These are phyloP conservation scores for Drosophila murphyi DNA, from an alignment of 1,140 invertebrate species.

Conservation along the genomic window DNA sequence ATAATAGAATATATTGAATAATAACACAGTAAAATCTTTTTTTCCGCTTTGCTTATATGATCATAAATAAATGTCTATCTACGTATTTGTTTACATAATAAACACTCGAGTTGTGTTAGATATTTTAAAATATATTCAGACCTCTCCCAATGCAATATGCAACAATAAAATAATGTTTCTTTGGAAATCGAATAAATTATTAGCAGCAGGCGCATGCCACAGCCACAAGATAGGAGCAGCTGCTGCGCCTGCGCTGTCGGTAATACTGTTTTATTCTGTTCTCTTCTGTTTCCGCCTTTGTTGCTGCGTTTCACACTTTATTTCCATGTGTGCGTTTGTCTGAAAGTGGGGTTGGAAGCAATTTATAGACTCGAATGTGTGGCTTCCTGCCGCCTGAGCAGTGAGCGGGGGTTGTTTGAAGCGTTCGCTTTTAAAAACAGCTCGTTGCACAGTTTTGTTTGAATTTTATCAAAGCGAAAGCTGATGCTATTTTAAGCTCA, in stretches of 20 bases:
- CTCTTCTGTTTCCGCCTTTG: constrained; percentile 19
- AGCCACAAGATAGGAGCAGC: constrained; percentile 22
- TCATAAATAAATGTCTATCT: neutral
- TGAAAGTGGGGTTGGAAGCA: constrained; percentile 36
- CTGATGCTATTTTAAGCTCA: constrained; percentile 36
- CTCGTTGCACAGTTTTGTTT: constrained; percentile 54
- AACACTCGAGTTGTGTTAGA: too few species aligned
- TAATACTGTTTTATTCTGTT: neutral
- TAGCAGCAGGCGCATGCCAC: constrained; percentile 23
- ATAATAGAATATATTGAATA: neutral
- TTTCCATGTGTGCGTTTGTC: constrained; percentile 25
- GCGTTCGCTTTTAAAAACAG: constrained; percentile 37
- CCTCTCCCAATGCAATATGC: too few species aligned
- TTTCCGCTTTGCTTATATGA: constrained; percentile 13
- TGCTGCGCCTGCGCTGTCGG: constrained; percentile 42
- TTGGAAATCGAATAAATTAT: constrained; percentile 38
- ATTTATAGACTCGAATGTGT: constrained; percentile 25
- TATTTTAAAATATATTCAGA: neutral
- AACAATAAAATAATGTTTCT: constrained; percentile 6
- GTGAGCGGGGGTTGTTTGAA: constrained; percentile 51
- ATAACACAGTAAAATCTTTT: constrained; percentile 18
- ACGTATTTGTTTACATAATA: neutral
- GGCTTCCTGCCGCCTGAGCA: constrained; percentile 35
- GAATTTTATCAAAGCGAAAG: constrained; percentile 51
- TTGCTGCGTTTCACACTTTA: constrained; percentile 27